phyloP scores from a whole-genome alignment of 1,140 invertebrate genomes.

The Trichoplusia ni region DNA sequence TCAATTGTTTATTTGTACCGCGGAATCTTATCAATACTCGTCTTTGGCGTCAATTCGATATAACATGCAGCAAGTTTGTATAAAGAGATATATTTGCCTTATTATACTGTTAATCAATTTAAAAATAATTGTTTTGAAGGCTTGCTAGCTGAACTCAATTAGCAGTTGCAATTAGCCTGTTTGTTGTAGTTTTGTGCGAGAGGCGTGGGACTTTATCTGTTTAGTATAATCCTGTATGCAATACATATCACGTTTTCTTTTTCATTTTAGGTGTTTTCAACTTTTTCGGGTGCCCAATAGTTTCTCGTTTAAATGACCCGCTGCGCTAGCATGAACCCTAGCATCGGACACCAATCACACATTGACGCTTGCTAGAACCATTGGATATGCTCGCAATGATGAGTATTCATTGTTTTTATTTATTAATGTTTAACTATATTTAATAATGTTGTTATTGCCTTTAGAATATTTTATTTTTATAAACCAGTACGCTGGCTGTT shows the following conservation, averaged over 20 bases:
- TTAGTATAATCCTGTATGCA: constrained; percentile 32
- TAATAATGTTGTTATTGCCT: constrained; percentile 42
- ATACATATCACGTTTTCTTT: constrained; percentile 78
- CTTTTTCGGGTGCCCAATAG: constrained; percentile 82
- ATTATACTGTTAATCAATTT: too few relatives aligned
- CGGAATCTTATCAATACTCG: too few relatives aligned
- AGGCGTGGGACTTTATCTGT: constrained; percentile 43
- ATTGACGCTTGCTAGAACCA: constrained; percentile 71
- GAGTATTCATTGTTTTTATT: constrained; percentile 78
- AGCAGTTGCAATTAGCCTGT: too few relatives aligned
- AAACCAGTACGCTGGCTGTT: constrained; percentile 5
- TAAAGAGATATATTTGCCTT: too few relatives aligned
- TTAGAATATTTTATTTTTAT: constrained; percentile 28
- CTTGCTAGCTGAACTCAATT: too few relatives aligned
- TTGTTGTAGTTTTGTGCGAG: constrained; percentile 23
- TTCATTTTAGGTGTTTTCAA: constrained; percentile 82
- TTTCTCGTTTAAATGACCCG: constrained; percentile 81
- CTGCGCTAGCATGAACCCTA: constrained; percentile 63
- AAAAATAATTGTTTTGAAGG: too few relatives aligned
- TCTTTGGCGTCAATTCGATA: too few relatives aligned
- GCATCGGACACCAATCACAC: constrained; percentile 58
- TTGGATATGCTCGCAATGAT: constrained; percentile 80
- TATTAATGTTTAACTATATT: constrained; percentile 51
- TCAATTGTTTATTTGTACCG: too few relatives aligned
- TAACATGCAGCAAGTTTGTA: too few relatives aligned